Conservation (phyloP, 92 coral and sea anemone genomes). For the Pocillopora meandrina region DNA sequence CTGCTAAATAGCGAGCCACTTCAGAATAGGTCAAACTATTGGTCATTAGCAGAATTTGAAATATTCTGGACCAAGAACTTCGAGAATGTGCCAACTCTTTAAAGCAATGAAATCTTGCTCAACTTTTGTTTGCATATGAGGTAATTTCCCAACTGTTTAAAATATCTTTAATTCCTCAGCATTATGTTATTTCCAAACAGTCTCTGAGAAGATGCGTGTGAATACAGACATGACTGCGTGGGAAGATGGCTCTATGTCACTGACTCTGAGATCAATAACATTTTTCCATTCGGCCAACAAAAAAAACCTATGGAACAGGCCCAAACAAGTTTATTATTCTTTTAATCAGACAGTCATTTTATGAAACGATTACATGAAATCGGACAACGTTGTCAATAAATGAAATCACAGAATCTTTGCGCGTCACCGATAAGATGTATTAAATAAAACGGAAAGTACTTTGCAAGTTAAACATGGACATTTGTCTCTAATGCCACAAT, state of each 20-base stretch:
- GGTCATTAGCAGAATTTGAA: conserved; percentile 26
- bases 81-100: background rate
- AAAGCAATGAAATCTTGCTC: conserved; percentile 10
- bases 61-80: conserved; percentile 4
- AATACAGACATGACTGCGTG: background rate
- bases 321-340: too few relatives aligned
- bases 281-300: background rate
- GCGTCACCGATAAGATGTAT: background rate
- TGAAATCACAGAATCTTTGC: background rate
- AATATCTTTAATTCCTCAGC: conserved; percentile 23
- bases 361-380: conserved; percentile 1
- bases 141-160: conserved; percentile 22
- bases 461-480: background rate
- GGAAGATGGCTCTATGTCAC: background rate
- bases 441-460: background rate
- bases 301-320: background rate
- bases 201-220: background rate
- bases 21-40: conserved; percentile 11
- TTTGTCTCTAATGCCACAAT: background rate
- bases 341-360: background rate
- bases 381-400: background rate
- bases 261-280: too few relatives aligned
- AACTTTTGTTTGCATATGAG: conserved; percentile 30
- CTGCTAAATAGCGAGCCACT: conserved; percentile 19
- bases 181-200: background rate